Evolutionary conservation across 2,888 invertebrate species (phyloP), one percentile per base, ranked within the genome.

Genomic region (Rotaria magnacalcarata): DNA sequence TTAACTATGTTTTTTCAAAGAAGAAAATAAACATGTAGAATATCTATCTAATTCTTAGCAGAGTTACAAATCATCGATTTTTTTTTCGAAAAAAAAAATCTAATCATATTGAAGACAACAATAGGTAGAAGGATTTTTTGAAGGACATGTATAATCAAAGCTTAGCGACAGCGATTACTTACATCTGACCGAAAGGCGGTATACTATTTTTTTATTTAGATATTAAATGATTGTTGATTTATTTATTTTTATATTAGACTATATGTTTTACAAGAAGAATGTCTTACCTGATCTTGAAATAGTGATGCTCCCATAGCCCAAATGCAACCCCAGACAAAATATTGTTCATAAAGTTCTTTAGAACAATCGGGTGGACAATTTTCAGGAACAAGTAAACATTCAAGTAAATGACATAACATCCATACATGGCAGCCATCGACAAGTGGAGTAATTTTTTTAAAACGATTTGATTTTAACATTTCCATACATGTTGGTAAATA

Each of bases 271-370:
- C 2, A 34, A 34, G 34, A 34, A 34, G 43, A 75, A 75, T 6
- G 21, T 16, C 95, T 93, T 84, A 96, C 92, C 92, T 96, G 96
- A 92, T 97, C 97, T 90, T 96, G 96, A 92, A 95, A 96, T 94
- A 96, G 95, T 47, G 96, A 94, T n/a, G 96, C 96, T 47, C 97
- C 97, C 92, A 97, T 97, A 0, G 97, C 96, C 97, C 97, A 97
- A 88, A 97, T 94, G 88, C 95, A 95, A 87, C 96, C 95, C 92
- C 97, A 97, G 19, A 95, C 96, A 91, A 97, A 97, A 91, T 96
- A 97, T 85, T 96, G 92, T 91, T 97, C 97, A 90, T 96, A 95
- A 93, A 95, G 94, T 89, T 97, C 97, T 90, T 97, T 97, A 19
- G 95, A 94, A 89, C 96, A 96, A 88, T 97, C 96, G 19, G 93